Conservation (phyloP, 2,113 vertebrate genomes). For the Xenopus borealis region DNA sequence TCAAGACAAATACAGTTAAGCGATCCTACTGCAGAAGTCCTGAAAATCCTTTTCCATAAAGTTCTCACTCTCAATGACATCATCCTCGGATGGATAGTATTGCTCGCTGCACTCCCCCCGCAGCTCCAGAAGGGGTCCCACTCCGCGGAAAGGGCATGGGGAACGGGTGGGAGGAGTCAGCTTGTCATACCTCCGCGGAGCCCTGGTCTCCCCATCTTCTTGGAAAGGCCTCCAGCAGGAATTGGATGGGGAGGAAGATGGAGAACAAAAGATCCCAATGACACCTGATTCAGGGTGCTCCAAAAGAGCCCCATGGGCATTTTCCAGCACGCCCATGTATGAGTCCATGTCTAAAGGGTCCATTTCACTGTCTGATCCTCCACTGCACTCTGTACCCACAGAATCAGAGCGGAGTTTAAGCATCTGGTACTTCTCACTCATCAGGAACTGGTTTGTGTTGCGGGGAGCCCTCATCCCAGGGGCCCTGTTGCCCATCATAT, state of each 20-base stretch:
- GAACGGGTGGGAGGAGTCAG: background rate
- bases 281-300: conserved; percentile 52
- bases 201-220: background rate
- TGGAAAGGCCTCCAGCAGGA: background rate
- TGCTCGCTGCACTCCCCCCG: conserved; percentile 77
- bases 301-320: conserved; percentile 75
- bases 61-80: conserved; percentile 76
- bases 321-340: conserved; percentile 79
- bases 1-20: conserved; percentile 40
- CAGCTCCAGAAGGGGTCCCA: conserved; percentile 23
- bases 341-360: conserved; percentile 83
- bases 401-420: conserved; percentile 82
- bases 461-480: conserved; percentile 80
- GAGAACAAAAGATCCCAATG: background rate
- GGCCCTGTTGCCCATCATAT: conserved; percentile 69
- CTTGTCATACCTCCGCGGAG: conserved; percentile 20
- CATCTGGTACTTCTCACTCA: conserved; percentile 84
- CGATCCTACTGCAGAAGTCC: conserved; percentile 75
- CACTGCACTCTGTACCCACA: conserved; percentile 72
- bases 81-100: conserved; percentile 82
- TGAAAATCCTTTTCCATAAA: conserved; percentile 86
- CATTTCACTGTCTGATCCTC: conserved; percentile 75
- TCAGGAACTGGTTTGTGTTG: conserved; percentile 87
- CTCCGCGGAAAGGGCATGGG: conserved; percentile 35
- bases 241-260: background rate